These are phyloP conservation scores for Drosophila albomicans DNA, from an alignment of 1,140 invertebrate genomes.

Conservation along the genomic window DNA sequence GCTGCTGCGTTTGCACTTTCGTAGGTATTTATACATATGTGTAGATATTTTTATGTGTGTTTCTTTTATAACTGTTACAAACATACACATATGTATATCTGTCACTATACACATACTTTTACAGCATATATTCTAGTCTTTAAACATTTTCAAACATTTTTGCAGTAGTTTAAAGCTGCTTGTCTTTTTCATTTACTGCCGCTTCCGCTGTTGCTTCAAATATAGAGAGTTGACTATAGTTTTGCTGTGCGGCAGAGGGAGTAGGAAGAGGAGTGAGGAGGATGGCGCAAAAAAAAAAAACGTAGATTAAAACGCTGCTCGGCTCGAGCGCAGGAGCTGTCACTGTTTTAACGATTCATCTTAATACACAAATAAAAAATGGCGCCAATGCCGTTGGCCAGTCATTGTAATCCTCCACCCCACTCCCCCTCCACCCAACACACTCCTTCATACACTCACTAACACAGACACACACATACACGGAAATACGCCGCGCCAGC, in stretches of 20 bases:
- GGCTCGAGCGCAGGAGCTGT: conserved; percentile 47
- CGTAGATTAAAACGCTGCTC: conserved; percentile 25
- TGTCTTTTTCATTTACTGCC: conserved; percentile 1
- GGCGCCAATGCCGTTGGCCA: conserved; percentile 71
- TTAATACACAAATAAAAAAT: conserved; percentile 80
- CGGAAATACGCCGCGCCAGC: conserved; percentile 1
- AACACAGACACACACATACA: background rate
- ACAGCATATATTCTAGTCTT: too few relatives aligned
- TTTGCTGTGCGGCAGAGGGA: background rate
- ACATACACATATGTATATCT: too few relatives aligned
- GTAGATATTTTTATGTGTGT: too few relatives aligned
- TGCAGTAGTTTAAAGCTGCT: background rate
- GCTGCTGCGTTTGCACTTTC: too few relatives aligned
- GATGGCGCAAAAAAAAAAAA: conserved; percentile 5
- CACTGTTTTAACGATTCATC: conserved; percentile 80
- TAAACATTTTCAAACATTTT: background rate
- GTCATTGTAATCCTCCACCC: conserved; percentile 43
- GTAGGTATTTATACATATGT: too few relatives aligned
- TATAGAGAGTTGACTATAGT: conserved; percentile 2
- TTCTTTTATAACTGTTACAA: too few relatives aligned
- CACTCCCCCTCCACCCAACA: background rate
- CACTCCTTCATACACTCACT: background rate
- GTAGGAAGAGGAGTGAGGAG: background rate
- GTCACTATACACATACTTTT: too few relatives aligned
- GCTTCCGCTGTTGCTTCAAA: background rate